Base-by-base conservation (phyloP, 2,113 vertebrate species). In the Noturus placidus region DNA sequence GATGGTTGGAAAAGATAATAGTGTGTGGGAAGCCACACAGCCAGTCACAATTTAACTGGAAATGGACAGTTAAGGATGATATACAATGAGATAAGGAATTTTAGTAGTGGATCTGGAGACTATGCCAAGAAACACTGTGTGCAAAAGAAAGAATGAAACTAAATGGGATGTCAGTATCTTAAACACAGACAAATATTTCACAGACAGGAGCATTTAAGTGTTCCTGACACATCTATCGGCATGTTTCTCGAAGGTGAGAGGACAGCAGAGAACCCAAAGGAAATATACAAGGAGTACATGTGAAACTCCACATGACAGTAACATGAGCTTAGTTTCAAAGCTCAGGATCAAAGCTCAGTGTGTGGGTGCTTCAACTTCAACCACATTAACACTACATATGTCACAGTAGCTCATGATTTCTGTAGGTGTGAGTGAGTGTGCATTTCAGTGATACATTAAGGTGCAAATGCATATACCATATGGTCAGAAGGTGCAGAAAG, bases 261-360 rank as follows among this genome's bases (percentile, higher is more conserved):
- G 54, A 20, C 54, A 81, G 30, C 56, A 61, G 35, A 38, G 56
- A 82, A 25, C 22, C 11, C 20, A 8, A 13, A 61, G 33, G 35
- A 61, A 61, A 82, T 61, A 61, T 15, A 59, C 54, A 59, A 59
- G 78, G 19, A 57, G 54, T 57, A 13, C 11, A 61, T 3, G 15
- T 61, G 79, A 38, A 80, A 61, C 56, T 42, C 79, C 57, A 61
- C 79, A 82, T 5, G 79, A 82, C 22, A 61, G 79, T 61, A 82
- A 82, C 79, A 11, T 42, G 35, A 82, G 78, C 33, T 35, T 57
- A 81, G 56, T 82, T 82, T 82, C 56, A 38, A 14, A 82, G 56
- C 57, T 82, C 42, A 61, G 56, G 79, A 82, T 61, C 79, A 82
- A 82, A 61, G 79, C 79, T 42, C 33, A 82, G 56, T 27, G 56